Evolutionary conservation across 2,888 invertebrate genomes (phyloP).

Genomic region (Nephrocerus scutellatus): DNA sequence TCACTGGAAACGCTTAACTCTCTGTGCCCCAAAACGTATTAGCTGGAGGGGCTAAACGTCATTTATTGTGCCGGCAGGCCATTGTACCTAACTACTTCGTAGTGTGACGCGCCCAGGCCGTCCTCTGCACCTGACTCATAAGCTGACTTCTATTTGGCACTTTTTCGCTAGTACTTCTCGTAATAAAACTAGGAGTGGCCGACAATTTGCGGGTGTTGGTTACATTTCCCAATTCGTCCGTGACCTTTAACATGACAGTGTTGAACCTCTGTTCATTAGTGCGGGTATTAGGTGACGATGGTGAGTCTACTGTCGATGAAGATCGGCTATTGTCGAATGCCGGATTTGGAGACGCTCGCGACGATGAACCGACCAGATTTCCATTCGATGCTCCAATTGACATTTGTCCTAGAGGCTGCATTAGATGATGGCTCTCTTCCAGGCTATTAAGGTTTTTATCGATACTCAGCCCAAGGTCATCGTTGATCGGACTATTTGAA

Average conservation of each 20-base stretch:
- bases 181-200: conserved; percentile 60
- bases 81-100: too few species aligned
- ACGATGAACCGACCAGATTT: conserved; percentile 38
- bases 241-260: conserved; percentile 54
- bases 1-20: too few species aligned
- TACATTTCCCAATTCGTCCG: conserved; percentile 49
- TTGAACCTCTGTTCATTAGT: conserved; percentile 35
- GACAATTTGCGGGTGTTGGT: conserved; percentile 47
- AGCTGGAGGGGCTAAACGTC: too few species aligned
- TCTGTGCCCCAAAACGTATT: too few species aligned
- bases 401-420: conserved; percentile 52
- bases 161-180: conserved; percentile 76
- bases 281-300: conserved; percentile 29
- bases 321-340: conserved; percentile 37
- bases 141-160: conserved; percentile 78
- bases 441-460: conserved; percentile 48
- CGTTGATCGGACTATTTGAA: conserved; percentile 39
- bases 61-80: too few species aligned
- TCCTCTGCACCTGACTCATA: conserved; percentile 74
- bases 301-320: conserved; percentile 36
- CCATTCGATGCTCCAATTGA: conserved; percentile 43
- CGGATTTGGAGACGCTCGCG: conserved; percentile 33
- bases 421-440: conserved; percentile 56
- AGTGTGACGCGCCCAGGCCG: conserved; percentile 80
- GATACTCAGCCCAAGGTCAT: conserved; percentile 39